Percentiles rank a stretch among this genome's conserved stretches.
phyloP scores from a whole-genome alignment of 2,888 invertebrate species.

The Parnassius apollo region DNA sequence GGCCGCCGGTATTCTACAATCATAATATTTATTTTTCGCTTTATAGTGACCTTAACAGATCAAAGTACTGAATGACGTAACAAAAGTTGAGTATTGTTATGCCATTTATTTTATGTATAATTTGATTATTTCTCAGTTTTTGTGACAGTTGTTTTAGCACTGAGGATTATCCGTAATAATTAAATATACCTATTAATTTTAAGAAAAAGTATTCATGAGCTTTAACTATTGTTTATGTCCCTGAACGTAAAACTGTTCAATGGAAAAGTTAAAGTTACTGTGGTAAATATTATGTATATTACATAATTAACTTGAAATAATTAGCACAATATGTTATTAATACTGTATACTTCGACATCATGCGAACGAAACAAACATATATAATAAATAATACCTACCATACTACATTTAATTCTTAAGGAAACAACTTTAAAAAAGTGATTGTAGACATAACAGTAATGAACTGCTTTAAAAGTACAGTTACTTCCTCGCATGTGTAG shows the following conservation, averaged over 20 bases:
- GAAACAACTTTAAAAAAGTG: constrained; percentile 50
- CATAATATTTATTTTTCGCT: constrained; percentile 81
- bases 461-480: constrained; percentile 46
- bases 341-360: constrained; percentile 7
- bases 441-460: constrained; percentile 65
- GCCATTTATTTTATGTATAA: constrained; percentile 46
- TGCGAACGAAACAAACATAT: too few relatives aligned
- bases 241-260: constrained; percentile 32
- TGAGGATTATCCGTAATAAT: constrained; percentile 55
- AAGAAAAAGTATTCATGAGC: constrained; percentile 53
- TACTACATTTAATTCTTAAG: constrained; percentile 30
- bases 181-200: constrained; percentile 34
- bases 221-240: constrained; percentile 51
- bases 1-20: constrained; percentile 78
- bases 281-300: constrained; percentile 17
- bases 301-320: constrained; percentile 24
- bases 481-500: constrained; percentile 65
- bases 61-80: constrained; percentile 79
- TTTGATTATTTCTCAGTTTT: constrained; percentile 38
- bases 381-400: too few relatives aligned
- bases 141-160: constrained; percentile 42
- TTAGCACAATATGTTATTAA: constrained; percentile 8
- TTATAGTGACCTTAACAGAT: constrained; percentile 78
- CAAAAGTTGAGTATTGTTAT: constrained; percentile 59
- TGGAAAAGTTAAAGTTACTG: constrained; percentile 30